phyloP scores from a whole-genome alignment of 2,113 vertebrate genomes.

The Neolamprologus cancellatus region DNA sequence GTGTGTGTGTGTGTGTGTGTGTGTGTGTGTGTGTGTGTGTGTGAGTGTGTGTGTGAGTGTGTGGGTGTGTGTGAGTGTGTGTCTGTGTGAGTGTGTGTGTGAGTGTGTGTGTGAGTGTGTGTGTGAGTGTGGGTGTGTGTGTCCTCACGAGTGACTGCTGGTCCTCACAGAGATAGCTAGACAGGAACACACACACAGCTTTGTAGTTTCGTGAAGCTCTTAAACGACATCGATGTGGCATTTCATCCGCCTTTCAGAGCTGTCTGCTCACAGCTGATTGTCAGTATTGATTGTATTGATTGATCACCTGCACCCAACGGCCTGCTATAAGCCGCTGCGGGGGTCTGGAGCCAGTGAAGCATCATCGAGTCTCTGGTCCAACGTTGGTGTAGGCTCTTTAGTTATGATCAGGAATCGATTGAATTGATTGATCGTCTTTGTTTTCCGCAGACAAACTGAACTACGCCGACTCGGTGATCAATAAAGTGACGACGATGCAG shows the following conservation, averaged over 20 bases:
- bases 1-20: too few relatives aligned
- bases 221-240: not conserved
- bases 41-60: too few relatives aligned
- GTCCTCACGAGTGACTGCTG: accelerated
- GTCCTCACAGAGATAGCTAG: not conserved
- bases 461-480: constrained; percentile 63
- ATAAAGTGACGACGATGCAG: constrained; percentile 68
- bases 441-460: constrained; percentile 61
- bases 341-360: not conserved
- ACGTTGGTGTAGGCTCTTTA: too few relatives aligned
- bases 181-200: not conserved
- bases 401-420: accelerated
- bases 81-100: accelerated
- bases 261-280: not conserved
- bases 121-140: accelerated
- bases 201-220: not conserved
- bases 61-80: accelerated
- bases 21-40: too few relatives aligned
- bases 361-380: not conserved
- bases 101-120: accelerated
- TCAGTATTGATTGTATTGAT: not conserved
- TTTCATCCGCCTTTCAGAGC: not conserved
- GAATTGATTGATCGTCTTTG: not conserved
- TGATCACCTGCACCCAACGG: not conserved
- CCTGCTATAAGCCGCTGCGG: not conserved